Conservation (phyloP, 2,797 vertebrate genomes). For the Podargus strigoides region DNA sequence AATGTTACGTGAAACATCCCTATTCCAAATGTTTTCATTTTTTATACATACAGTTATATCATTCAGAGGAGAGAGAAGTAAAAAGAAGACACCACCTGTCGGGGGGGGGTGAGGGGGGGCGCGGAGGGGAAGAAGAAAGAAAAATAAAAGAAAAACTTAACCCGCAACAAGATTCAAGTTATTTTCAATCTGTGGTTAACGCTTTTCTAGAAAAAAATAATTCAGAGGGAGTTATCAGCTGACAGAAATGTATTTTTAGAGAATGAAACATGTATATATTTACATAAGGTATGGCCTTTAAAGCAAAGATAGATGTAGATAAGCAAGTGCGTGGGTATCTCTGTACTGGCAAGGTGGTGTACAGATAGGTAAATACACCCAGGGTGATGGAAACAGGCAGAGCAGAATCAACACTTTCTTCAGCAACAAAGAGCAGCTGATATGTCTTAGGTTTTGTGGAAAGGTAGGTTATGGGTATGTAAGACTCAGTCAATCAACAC, state of each 20-base stretch:
- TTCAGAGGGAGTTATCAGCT: constrained; percentile 14
- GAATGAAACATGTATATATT: constrained; percentile 17
- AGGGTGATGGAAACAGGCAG: neutral
- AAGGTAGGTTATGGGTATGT: neutral
- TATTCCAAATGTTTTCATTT: neutral
- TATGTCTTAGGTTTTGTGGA: neutral
- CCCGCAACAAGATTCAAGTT: neutral
- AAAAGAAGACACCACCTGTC: neutral
- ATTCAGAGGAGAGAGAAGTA: neutral
- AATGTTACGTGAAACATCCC: neutral
- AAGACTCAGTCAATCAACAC: neutral
- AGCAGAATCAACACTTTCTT: neutral
- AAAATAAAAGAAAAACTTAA: neutral
- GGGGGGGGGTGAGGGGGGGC: no score
- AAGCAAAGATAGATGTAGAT: constrained; percentile 10
- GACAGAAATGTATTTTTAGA: constrained; percentile 21
- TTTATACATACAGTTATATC: neutral
- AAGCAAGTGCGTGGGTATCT: neutral
- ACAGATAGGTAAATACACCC: neutral
- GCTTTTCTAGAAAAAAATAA: neutral
- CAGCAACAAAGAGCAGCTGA: neutral
- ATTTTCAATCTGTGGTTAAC: neutral
- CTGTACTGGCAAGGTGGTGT: neutral
- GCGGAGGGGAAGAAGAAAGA: neutral
- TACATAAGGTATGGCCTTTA: constrained; percentile 32